Evolutionary conservation across 2,888 invertebrate genomes (phyloP).

Genomic region (Orgyia antiqua): DNA sequence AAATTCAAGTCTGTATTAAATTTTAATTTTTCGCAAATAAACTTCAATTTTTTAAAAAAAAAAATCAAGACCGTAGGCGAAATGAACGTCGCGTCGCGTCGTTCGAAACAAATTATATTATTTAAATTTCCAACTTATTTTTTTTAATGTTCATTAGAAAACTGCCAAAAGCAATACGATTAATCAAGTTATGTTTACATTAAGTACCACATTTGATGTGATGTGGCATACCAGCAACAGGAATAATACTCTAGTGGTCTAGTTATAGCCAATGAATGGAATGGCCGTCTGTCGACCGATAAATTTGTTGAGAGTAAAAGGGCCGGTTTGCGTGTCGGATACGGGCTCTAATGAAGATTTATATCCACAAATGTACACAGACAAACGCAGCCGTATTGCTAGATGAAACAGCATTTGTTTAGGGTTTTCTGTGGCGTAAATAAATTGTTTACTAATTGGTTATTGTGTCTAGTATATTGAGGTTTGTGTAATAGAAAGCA

Average conservation of each 20-base stretch:
- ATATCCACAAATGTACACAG: constrained; percentile 28
- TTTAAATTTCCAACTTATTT: constrained; percentile 2
- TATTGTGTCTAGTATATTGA: no score
- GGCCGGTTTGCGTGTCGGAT: constrained; percentile 32
- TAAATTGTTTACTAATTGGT: no score
- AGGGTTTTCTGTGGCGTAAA: no score
- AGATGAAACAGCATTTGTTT: constrained; percentile 8
- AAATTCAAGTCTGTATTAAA: no score
- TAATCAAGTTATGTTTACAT: constrained; percentile 9
- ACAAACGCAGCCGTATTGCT: constrained; percentile 9
- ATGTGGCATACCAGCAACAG: constrained; percentile 20
- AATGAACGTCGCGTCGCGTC: no score
- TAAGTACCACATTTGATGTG: constrained; percentile 22
- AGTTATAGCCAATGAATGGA: constrained; percentile 37
- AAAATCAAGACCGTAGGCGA: no score
- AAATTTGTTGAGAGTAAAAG: constrained; percentile 37
- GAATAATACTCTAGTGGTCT: constrained; percentile 26
- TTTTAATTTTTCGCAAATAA: no score
- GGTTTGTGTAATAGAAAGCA: no score
- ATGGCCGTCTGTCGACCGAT: constrained; percentile 26
- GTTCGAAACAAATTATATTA: no score
- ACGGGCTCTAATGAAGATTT: constrained; percentile 55
- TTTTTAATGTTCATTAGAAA: neutral
- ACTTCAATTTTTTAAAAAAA: no score
- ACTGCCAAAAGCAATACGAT: neutral